These are phyloP conservation scores for Perithous albicinctus DNA, from an alignment of 2,888 invertebrate species.

Conservation along the genomic window DNA sequence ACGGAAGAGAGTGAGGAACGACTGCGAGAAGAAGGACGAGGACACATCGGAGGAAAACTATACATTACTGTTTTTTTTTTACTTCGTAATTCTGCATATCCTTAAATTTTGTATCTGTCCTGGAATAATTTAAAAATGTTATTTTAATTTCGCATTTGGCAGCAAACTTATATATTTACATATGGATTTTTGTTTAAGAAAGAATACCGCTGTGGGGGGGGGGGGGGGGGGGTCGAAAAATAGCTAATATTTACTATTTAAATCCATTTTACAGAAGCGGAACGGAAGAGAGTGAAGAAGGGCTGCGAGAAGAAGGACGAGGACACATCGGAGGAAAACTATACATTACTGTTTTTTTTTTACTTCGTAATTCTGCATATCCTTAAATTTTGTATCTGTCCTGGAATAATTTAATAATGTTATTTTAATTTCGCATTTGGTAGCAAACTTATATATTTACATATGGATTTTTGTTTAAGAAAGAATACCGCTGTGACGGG, in stretches of 20 bases:
- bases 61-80: no score
- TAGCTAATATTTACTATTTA: no score
- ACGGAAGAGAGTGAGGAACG: slow-evolving; percentile 37
- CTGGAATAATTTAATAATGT: not conserved
- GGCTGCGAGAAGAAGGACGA: not conserved
- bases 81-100: not conserved
- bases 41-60: not conserved
- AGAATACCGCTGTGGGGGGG: slow-evolving; percentile 79
- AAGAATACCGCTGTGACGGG: slow-evolving; percentile 79
- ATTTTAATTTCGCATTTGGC: no score
- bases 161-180: no score
- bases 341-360: no score
- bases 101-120: not conserved
- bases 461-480: no score
- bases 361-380: not conserved
- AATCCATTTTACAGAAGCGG: slow-evolving; percentile 71
- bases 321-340: not conserved
- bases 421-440: no score
- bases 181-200: no score
- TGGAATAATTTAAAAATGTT: not conserved
- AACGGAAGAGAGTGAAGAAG: slow-evolving; percentile 38
- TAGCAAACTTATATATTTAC: no score
- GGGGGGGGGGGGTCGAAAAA: no score
- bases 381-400: not conserved
- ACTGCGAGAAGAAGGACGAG: not conserved